These are phyloP conservation scores for Meloidogyne floridensis DNA, from an alignment of 1,140 invertebrate species.

Conservation along the genomic window DNA sequence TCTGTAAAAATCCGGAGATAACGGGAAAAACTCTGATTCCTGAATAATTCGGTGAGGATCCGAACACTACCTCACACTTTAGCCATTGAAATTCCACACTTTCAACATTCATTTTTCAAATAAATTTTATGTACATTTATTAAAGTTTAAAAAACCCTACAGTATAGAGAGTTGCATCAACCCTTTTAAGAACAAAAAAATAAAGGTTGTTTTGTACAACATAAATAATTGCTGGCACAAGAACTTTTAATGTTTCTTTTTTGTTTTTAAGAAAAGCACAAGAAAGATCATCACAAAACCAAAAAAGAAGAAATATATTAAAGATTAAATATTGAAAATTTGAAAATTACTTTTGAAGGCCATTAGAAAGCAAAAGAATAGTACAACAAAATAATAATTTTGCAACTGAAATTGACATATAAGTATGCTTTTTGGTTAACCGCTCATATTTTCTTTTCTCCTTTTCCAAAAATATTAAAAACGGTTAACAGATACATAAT, in stretches of 20 bases:
- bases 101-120: too few relatives aligned
- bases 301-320: constrained; percentile 6
- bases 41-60: too few relatives aligned
- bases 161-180: constrained; percentile 49
- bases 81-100: too few relatives aligned
- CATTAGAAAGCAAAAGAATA: constrained; percentile 24
- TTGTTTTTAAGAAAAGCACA: constrained; percentile 43
- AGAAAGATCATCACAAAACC: constrained; percentile 35
- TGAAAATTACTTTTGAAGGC: constrained; percentile 11
- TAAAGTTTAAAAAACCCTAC: constrained; percentile 33
- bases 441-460: too few relatives aligned
- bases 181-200: constrained; percentile 45
- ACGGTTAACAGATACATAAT: too few relatives aligned
- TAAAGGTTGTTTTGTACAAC: constrained; percentile 51
- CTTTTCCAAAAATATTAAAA: too few relatives aligned
- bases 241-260: constrained; percentile 45
- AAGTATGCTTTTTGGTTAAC: too few relatives aligned
- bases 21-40: too few relatives aligned
- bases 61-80: too few relatives aligned
- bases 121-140: not conserved
- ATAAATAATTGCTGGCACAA: constrained; percentile 48
- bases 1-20: too few relatives aligned
- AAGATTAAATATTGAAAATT: not conserved
- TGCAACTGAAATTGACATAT: not conserved
- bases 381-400: constrained; percentile 26